A percentile compares a stretch with the other conserved stretches of the same genome.
Conservation (phyloP, 2,113 vertebrate genomes). For the Ailuropoda melanoleuca region DNA sequence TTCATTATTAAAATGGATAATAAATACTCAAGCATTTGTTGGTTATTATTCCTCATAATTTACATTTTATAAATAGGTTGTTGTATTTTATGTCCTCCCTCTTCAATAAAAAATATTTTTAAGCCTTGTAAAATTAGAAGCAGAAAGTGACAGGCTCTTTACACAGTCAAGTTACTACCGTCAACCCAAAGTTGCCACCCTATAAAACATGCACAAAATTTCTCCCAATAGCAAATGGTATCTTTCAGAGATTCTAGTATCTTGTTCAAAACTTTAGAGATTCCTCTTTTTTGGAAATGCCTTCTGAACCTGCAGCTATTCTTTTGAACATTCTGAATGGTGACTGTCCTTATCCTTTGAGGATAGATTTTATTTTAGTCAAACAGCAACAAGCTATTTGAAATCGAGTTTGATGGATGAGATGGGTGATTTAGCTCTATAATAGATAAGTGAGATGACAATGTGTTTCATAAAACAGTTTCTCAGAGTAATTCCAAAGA, state of each 20-base stretch:
- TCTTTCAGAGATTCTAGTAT: not conserved
- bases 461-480: slow-evolving; percentile 18
- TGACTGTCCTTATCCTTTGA: not conserved
- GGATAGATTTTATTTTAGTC: slow-evolving; percentile 10
- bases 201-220: not conserved
- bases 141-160: not conserved
- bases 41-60: not conserved
- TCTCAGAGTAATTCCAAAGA: slow-evolving; percentile 50
- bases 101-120: not conserved
- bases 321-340: not conserved
- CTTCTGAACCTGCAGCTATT: not conserved
- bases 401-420: slow-evolving; percentile 19
- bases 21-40: not conserved
- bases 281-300: not conserved
- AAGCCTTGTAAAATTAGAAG: not conserved
- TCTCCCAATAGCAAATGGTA: not conserved
- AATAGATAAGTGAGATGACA: slow-evolving; percentile 1
- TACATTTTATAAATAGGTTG: not conserved
- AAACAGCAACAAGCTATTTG: not conserved
- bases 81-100: not conserved
- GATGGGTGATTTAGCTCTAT: not conserved
- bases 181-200: not conserved
- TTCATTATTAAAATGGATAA: not conserved
- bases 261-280: not conserved
- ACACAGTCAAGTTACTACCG: not conserved